Percentiles rank a stretch among this genome's conserved stretches.
These are phyloP conservation scores for Triplophysa siluroides DNA, from an alignment of 2,113 vertebrate species.

Conservation along the genomic window DNA sequence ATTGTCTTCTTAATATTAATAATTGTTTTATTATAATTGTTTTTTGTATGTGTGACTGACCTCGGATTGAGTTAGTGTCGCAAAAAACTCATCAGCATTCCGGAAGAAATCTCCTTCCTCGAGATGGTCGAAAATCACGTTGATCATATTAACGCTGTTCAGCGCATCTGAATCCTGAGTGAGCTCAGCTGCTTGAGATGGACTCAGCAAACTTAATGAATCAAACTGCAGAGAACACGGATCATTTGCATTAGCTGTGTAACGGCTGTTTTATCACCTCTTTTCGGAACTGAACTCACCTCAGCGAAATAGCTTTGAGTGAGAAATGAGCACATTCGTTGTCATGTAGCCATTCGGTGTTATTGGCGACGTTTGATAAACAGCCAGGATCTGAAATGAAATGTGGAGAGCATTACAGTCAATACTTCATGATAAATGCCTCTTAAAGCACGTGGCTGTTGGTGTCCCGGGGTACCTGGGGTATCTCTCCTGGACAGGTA, in stretches of 20 bases:
- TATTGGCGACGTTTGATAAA: background rate
- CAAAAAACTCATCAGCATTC: background rate
- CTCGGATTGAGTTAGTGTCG: background rate
- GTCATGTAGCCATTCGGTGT: slow-evolving; percentile 10
- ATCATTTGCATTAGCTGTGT: background rate
- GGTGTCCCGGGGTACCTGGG: background rate
- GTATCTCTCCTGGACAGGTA: slow-evolving; percentile 30
- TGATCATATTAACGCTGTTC: background rate
- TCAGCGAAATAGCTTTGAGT: background rate
- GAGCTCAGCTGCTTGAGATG: background rate
- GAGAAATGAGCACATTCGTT: slow-evolving; percentile 1
- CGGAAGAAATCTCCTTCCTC: background rate
- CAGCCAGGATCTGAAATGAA: slow-evolving; percentile 30
- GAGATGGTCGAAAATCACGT: slow-evolving; percentile 10
- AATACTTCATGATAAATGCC: background rate
- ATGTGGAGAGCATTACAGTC: background rate
- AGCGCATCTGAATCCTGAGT: background rate
- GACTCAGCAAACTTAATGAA: background rate
- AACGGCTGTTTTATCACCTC: too few relatives aligned
- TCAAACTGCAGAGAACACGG: background rate
- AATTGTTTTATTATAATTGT: too few relatives aligned
- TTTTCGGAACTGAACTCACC: too few relatives aligned
- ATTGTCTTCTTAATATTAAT: too few relatives aligned
- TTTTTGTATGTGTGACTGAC: background rate
- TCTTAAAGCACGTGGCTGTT: background rate